Conservation (phyloP, 2,797 vertebrate species). For the Epinephelus awoara region DNA sequence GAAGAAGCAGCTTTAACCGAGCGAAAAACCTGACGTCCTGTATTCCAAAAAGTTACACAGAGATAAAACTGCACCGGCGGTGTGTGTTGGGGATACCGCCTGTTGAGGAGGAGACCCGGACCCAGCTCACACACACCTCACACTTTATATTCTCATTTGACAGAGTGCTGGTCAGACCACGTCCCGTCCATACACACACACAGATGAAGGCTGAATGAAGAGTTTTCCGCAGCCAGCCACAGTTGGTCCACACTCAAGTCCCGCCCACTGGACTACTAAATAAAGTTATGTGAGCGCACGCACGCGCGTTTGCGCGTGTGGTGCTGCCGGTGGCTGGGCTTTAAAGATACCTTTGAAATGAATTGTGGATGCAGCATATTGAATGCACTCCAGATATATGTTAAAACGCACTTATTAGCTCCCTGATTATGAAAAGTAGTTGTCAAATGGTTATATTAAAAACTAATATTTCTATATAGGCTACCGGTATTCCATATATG, state of each 20-base stretch:
- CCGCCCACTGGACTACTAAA: constrained; percentile 70
- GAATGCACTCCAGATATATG: not conserved
- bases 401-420: not conserved
- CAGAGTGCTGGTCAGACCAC: constrained; percentile 31
- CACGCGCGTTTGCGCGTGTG: not conserved
- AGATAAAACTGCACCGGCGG: constrained; percentile 74
- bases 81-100: constrained; percentile 44
- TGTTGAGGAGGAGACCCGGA: constrained; percentile 60
- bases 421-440: not conserved
- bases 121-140: constrained; percentile 60
- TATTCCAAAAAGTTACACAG: constrained; percentile 77
- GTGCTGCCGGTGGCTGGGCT: not conserved
- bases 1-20: constrained; percentile 2
- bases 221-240: constrained; percentile 15
- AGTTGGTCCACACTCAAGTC: constrained; percentile 44
- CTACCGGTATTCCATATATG: not conserved
- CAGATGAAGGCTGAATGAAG: constrained; percentile 51
- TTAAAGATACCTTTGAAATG: not conserved
- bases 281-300: constrained; percentile 45
- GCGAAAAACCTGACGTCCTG: constrained; percentile 59
- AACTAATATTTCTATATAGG: not conserved
- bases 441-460: constrained; percentile 24
- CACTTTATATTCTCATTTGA: constrained; percentile 46
- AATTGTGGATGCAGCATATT: not conserved
- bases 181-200: constrained; percentile 24